These are phyloP conservation scores for Unio pictorum DNA, from an alignment of 2,888 invertebrate genomes.

Conservation along the genomic window DNA sequence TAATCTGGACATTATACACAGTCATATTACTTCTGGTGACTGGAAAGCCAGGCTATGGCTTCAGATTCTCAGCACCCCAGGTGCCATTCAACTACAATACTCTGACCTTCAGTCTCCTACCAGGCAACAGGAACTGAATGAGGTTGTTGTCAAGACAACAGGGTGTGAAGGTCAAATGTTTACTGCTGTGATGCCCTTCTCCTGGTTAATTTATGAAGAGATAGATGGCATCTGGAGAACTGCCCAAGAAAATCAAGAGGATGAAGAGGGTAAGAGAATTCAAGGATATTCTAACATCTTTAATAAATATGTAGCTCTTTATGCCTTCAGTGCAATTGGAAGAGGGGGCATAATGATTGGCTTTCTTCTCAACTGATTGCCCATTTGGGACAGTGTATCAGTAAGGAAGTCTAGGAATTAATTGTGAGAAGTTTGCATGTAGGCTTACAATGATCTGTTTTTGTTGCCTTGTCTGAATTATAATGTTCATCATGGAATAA, in stretches of 20 bases:
- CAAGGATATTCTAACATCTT: neutral
- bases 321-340: too few species aligned
- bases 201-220: constrained; percentile 49
- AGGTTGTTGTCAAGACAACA: constrained; percentile 48
- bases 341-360: too few species aligned
- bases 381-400: too few species aligned
- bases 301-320: too few species aligned
- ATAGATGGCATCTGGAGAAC: constrained; percentile 28
- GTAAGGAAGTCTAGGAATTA: too few species aligned
- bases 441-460: too few species aligned
- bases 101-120: constrained; percentile 39
- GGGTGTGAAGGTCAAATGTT: constrained; percentile 42
- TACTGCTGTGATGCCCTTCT: constrained; percentile 52
- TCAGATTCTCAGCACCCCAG: constrained; percentile 36
- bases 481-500: too few species aligned
- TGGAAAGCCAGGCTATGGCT: constrained; percentile 58
- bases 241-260: constrained; percentile 5
- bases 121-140: constrained; percentile 39
- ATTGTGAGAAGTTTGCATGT: too few species aligned
- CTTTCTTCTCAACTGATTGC: too few species aligned
- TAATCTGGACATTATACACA: constrained; percentile 54
- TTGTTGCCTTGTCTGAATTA: too few species aligned
- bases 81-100: constrained; percentile 40
- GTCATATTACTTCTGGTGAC: neutral
- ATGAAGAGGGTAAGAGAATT: constrained; percentile 6